Conservation (phyloP, 1,140 invertebrate genomes). For the Macrobrachium nipponense region DNA sequence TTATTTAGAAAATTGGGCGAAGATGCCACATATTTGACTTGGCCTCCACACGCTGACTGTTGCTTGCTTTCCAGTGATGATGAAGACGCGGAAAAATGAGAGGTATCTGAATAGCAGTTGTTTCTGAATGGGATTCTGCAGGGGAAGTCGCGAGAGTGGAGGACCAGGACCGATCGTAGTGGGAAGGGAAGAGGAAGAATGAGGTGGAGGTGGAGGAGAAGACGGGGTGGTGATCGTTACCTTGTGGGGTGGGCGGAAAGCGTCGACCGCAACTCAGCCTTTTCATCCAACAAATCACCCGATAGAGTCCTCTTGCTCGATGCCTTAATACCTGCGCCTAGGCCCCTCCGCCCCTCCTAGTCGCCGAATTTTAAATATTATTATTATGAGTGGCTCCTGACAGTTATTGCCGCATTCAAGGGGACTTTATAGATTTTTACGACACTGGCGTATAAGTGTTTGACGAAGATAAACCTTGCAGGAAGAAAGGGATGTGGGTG, state of each 20-base stretch:
- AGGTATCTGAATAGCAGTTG: not conserved
- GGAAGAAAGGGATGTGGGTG: not conserved
- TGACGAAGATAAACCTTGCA: conserved; percentile 6
- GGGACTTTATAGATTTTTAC: conserved; percentile 13
- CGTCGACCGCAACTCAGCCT: conserved; percentile 40
- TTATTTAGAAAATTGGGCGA: too few relatives aligned
- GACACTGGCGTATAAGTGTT: conserved; percentile 4
- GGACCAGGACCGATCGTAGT: too few relatives aligned
- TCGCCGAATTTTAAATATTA: conserved; percentile 49
- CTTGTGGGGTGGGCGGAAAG: conserved; percentile 24
- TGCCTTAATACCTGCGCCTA: conserved; percentile 42
- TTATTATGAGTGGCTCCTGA: conserved; percentile 38
- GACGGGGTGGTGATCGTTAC: conserved; percentile 27
- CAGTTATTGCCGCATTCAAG: conserved; percentile 25
- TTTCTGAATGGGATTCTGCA: not conserved
- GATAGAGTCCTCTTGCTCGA: conserved; percentile 49
- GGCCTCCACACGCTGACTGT: too few relatives aligned
- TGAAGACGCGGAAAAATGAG: too few relatives aligned
- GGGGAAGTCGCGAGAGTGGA: not conserved
- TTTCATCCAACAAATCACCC: conserved; percentile 55
- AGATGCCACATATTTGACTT: too few relatives aligned
- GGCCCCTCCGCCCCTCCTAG: conserved; percentile 25
- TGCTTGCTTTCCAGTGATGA: too few relatives aligned
- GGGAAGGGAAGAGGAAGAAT: not conserved
- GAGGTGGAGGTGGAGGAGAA: conserved; percentile 28